phyloP scores from a whole-genome alignment of 2,888 invertebrate species.

The Thereva unica region DNA sequence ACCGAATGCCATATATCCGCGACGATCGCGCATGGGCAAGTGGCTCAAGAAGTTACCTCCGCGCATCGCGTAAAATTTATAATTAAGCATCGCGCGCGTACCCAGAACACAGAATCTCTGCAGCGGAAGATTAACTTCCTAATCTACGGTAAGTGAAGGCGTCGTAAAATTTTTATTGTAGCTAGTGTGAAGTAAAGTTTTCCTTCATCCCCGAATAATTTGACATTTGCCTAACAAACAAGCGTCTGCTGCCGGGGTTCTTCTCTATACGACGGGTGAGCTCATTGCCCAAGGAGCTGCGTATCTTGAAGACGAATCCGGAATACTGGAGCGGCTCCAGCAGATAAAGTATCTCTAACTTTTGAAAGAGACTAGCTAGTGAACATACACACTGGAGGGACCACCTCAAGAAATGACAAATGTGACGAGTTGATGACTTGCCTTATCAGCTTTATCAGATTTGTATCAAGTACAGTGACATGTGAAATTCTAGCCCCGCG shows the following conservation, averaged over 20 bases:
- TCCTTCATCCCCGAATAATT: conserved; percentile 16
- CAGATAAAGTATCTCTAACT: no score
- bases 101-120: conserved; percentile 1
- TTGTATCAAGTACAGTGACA: no score
- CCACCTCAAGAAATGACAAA: no score
- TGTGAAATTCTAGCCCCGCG: no score
- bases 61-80: conserved; percentile 27
- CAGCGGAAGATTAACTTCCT: conserved; percentile 30
- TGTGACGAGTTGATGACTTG: no score
- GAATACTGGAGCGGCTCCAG: no score
- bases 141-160: conserved; percentile 28
- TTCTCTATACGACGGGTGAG: background rate
- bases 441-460: no score
- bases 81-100: conserved; percentile 19
- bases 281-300: background rate
- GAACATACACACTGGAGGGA: no score
- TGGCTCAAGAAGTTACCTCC: conserved; percentile 7
- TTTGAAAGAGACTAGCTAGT: no score
- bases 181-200: conserved; percentile 4
- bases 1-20: background rate
- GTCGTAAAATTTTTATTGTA: conserved; percentile 21
- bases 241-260: background rate
- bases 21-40: conserved; percentile 18
- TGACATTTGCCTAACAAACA: conserved; percentile 25
- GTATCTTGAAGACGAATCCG: no score